Conservation (phyloP, 2,113 vertebrate species). For the Heloderma charlesbogerti region DNA sequence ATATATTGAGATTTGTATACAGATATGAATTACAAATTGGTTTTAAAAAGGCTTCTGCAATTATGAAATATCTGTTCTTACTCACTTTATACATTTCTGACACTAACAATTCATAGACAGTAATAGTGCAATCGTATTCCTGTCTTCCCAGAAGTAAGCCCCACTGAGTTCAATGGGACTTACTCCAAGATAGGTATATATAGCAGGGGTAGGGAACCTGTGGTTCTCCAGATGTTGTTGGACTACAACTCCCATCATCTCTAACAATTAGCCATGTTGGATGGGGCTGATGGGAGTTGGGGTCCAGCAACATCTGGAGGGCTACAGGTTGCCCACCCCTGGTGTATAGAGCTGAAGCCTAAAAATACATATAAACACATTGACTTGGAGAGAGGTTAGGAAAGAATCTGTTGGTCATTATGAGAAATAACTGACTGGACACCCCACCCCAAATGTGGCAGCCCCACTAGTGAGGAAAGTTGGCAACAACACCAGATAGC, state of each 20-base stretch:
- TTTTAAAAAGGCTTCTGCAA: neutral
- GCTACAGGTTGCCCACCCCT: neutral
- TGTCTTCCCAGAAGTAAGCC: neutral
- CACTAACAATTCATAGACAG: neutral
- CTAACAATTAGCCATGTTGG: neutral
- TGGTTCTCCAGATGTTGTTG: neutral
- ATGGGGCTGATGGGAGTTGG: neutral
- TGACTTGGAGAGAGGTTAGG: neutral
- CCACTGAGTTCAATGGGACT: too few species aligned
- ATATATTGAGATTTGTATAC: too few species aligned
- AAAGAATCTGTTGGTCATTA: too few species aligned
- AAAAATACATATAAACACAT: neutral
- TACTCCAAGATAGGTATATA: too few species aligned
- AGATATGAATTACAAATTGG: neutral
- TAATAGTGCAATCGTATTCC: neutral
- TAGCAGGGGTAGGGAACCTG: neutral
- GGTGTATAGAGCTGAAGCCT: neutral
- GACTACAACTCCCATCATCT: neutral
- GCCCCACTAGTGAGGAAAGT: too few species aligned
- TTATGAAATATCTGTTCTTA: neutral
- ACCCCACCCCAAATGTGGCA: neutral
- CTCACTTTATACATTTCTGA: neutral
- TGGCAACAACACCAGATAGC: neutral
- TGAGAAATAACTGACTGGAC: neutral
- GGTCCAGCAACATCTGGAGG: neutral